Percentiles rank a stretch among this genome's conserved stretches.
These are phyloP conservation scores for Callosobruchus maculatus DNA, from an alignment of 2,888 invertebrate genomes.

Conservation along the genomic window DNA sequence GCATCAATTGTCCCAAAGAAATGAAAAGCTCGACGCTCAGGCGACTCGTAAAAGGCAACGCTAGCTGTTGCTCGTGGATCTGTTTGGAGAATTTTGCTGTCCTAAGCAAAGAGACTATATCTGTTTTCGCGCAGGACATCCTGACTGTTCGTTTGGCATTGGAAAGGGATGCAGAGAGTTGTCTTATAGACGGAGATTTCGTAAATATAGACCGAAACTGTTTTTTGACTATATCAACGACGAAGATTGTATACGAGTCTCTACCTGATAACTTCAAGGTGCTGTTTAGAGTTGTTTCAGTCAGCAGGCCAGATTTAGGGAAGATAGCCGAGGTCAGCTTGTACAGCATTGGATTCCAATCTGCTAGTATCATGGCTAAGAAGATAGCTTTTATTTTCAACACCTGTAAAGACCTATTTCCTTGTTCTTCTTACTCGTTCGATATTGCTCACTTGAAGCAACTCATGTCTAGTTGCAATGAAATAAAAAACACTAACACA, in stretches of 20 bases:
- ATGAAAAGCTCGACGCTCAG: conserved; percentile 51
- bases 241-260: conserved; percentile 65
- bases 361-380: conserved; percentile 66
- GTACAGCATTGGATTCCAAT: conserved; percentile 71
- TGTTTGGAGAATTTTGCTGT: conserved; percentile 81
- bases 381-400: conserved; percentile 73
- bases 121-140: conserved; percentile 76
- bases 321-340: conserved; percentile 78
- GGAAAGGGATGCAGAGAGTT: conserved; percentile 57
- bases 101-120: conserved; percentile 73
- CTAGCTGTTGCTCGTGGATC: conserved; percentile 77
- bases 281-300: conserved; percentile 74
- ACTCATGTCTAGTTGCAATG: conserved; percentile 75
- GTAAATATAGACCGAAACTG: conserved; percentile 65
- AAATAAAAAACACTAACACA: conserved; percentile 67
- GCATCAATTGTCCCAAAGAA: conserved; percentile 80
- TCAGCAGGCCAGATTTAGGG: conserved; percentile 80
- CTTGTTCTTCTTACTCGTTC: background rate
- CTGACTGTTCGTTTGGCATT: conserved; percentile 70
- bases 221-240: conserved; percentile 71
- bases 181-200: conserved; percentile 69
- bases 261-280: conserved; percentile 78
- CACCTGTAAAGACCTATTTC: conserved; percentile 43
- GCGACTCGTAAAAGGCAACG: conserved; percentile 74
- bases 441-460: conserved; percentile 51